A percentile compares a stretch with the other conserved stretches of the same genome.
Conservation (phyloP, 2,888 invertebrate genomes). For the Galerucella pusilla region DNA sequence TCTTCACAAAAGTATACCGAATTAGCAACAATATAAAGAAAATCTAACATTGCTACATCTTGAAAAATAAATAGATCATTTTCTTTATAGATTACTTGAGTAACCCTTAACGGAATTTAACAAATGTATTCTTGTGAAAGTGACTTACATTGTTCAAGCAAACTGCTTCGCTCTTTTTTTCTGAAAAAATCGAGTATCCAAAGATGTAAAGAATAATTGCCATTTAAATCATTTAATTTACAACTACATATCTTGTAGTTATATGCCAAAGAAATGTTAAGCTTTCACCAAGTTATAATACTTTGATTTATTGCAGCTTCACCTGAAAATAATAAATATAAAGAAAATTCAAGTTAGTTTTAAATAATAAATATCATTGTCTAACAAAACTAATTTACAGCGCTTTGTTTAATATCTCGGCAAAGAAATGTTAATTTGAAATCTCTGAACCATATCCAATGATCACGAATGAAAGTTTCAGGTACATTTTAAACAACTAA, state of each 20-base stretch:
- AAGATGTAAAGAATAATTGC: background rate
- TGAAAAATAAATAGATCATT: too few relatives aligned
- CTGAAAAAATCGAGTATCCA: too few relatives aligned
- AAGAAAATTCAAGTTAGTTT: background rate
- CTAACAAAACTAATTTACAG: constrained; percentile 3
- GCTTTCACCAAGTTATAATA: constrained; percentile 1
- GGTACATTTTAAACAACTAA: background rate
- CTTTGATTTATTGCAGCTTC: background rate
- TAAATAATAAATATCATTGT: constrained; percentile 6
- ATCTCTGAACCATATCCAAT: constrained; percentile 29
- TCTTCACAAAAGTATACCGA: too few relatives aligned
- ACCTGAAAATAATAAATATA: background rate
- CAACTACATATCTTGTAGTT: background rate
- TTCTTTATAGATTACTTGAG: too few relatives aligned
- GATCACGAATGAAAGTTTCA: constrained; percentile 27
- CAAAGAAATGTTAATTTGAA: constrained; percentile 29
- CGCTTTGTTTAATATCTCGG: constrained; percentile 17
- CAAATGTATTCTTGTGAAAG: too few relatives aligned
- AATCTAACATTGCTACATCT: too few relatives aligned
- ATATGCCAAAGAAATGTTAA: background rate
- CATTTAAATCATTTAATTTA: background rate
- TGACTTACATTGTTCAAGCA: too few relatives aligned
- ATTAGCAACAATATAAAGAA: too few relatives aligned
- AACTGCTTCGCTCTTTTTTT: too few relatives aligned
- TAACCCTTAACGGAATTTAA: too few relatives aligned